Conservation (phyloP, 1,140 invertebrate genomes). For the Monochamus saltuarius region DNA sequence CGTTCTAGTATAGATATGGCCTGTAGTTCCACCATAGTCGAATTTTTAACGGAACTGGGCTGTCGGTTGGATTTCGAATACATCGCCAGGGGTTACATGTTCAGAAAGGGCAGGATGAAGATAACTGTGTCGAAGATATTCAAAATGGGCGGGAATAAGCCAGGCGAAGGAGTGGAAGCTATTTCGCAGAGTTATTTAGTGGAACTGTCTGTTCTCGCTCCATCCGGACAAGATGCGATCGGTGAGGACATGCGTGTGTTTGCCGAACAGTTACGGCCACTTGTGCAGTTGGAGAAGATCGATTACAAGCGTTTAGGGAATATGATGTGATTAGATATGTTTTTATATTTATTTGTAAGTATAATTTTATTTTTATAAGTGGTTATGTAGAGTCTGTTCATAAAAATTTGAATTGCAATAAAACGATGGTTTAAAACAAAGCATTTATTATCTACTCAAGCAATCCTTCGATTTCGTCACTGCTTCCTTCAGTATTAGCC, state of each 20-base stretch:
- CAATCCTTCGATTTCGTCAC: background rate
- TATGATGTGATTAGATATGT: constrained; percentile 37
- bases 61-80: constrained; percentile 92
- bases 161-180: constrained; percentile 73
- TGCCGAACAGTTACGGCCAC: constrained; percentile 90
- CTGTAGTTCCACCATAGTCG: constrained; percentile 83
- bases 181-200: constrained; percentile 92
- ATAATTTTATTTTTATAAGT: background rate
- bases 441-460: background rate
- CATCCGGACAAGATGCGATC: constrained; percentile 89
- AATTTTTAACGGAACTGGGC: constrained; percentile 91
- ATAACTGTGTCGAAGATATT: constrained; percentile 90
- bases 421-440: too few relatives aligned
- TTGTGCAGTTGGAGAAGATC: constrained; percentile 88
- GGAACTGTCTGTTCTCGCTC: constrained; percentile 89
- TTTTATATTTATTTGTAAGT: constrained; percentile 1
- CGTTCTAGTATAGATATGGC: constrained; percentile 90
- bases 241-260: constrained; percentile 95
- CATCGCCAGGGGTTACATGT: constrained; percentile 91
- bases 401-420: too few relatives aligned
- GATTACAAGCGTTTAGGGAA: constrained; percentile 79
- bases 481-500: constrained; percentile 9
- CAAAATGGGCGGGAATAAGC: constrained; percentile 73
- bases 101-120: constrained; percentile 95
- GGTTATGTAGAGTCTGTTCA: too few relatives aligned